A percentile compares a stretch with the other conserved stretches of the same genome.
These are phyloP conservation scores for Eulithis testata DNA, from an alignment of 2,888 invertebrate genomes.

Conservation along the genomic window DNA sequence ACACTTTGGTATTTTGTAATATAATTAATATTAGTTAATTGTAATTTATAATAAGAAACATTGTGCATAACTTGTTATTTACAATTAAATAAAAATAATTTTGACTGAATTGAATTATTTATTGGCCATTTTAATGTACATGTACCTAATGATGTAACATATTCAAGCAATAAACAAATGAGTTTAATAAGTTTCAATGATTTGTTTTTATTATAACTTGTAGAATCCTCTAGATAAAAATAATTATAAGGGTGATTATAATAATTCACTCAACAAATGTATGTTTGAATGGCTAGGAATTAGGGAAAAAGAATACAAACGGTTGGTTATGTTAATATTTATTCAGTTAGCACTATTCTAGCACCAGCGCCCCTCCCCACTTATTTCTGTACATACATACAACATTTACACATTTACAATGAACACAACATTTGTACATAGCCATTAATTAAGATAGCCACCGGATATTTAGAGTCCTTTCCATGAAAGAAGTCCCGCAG, in stretches of 20 bases:
- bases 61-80: constrained; percentile 27
- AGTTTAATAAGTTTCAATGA: constrained; percentile 10
- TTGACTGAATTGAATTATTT: constrained; percentile 29
- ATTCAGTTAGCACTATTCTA: constrained; percentile 46
- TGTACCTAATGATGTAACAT: constrained; percentile 19
- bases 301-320: constrained; percentile 6
- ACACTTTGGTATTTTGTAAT: constrained; percentile 12
- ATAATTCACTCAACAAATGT: too few species aligned
- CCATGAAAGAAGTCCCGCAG: too few species aligned
- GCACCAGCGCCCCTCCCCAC: constrained; percentile 47
- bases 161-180: constrained; percentile 19
- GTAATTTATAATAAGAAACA: constrained; percentile 12
- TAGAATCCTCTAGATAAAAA: too few species aligned
- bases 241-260: too few species aligned
- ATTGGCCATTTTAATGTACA: constrained; percentile 16
- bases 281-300: too few species aligned
- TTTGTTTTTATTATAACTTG: constrained; percentile 8
- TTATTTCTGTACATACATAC: constrained; percentile 20
- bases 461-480: too few species aligned
- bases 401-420: constrained; percentile 12
- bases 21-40: constrained; percentile 2
- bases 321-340: constrained; percentile 35
- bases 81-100: constrained; percentile 33
- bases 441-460: too few species aligned
- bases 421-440: too few species aligned